Evolutionary conservation across 2,888 invertebrate species (phyloP), one percentile per base, ranked within the genome.

Genomic region (Syritta pipiens): DNA sequence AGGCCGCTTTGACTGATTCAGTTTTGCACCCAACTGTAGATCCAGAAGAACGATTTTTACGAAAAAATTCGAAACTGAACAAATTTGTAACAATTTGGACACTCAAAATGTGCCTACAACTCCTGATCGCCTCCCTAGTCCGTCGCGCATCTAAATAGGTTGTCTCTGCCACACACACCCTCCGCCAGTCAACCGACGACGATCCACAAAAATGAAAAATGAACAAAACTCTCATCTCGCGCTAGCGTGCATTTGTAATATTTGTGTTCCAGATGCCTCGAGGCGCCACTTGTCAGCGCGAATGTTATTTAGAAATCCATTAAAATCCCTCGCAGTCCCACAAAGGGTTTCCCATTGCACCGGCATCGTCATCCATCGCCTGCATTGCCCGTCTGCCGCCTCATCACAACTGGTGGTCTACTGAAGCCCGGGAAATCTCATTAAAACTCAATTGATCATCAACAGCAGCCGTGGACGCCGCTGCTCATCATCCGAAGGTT

Each of bases 261-360:
- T 49, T 79, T 60, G 24, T 20, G n/a, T 62, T 55, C 32, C 28
- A 35, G 48, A 60, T 40, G 49, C 67, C 55, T 49, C 7, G 37
- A 72, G 79, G 79, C 79, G 74, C 68, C 74, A 68, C 79, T 79
- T 74, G 74, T 68, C 79, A 74, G 79, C 74, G n/a, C n/a, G 40
- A 57, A 67, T 20, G 53, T 71, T 71, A 49, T 46, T 79, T 57
- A 67, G 30, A 67, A 74, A 68, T 57, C 46, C 68, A 79, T 79
- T 79, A 60, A 67, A 67, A 30, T 14, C n/a, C n/a, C n/a, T 37
- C 22, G n/a, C 49, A 49, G 65, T 10, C 48, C 24, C 60, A n/a
- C 67, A 44, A 63, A 57, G 57, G 71, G 59, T 40, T 40, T 48
- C 53, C 30, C 48, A 49, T 32, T 44, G 30, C 26, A n/a, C 5